Base-by-base conservation (phyloP, 1,140 invertebrate genomes). In the Pogonus chalceus region DNA sequence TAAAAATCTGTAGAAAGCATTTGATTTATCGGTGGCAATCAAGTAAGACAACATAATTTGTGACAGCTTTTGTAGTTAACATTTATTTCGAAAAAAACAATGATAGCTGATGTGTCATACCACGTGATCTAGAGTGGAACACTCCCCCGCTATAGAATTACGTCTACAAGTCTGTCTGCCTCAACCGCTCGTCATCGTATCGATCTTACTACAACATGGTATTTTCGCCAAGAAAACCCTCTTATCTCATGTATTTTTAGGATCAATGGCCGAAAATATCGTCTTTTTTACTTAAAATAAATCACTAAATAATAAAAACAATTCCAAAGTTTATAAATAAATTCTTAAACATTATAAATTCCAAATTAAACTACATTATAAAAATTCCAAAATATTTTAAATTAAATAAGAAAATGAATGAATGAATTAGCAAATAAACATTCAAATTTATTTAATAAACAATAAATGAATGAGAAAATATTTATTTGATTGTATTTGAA, bases 251-350 rank as follows among this genome's bases (percentile, higher is more conserved):
- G 37, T 43, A 43, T 43, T 43, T 43, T 43, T 7, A 12, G 18
- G 37, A 43, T 43, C 37, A 43, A 43, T 43, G 37, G 18, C 37
- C 37, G 37, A n/a, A n/a, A n/a, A n/a, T n/a, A n/a, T n/a, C n/a
- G n/a, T n/a, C n/a, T n/a, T n/a, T n/a, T n/a, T n/a, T n/a, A n/a
- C n/a, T n/a, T n/a, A n/a, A n/a, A n/a, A n/a, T n/a, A n/a, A n/a
- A n/a, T n/a, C n/a, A n/a, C n/a, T n/a, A n/a, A n/a, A n/a, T n/a
- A n/a, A n/a, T n/a, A n/a, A n/a, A n/a, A n/a, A n/a, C n/a, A n/a
- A n/a, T n/a, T n/a, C n/a, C n/a, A n/a, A n/a, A n/a, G n/a, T n/a
- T n/a, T n/a, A n/a, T n/a, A n/a, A n/a, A n/a, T n/a, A n/a, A n/a
- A n/a, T n/a, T n/a, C n/a, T n/a, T n/a, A n/a, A n/a, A n/a, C n/a